A percentile compares a stretch with the other conserved stretches of the same genome.
Evolutionary conservation across 2,888 invertebrate genomes (phyloP).

Genomic region (Drosophila affinis): DNA sequence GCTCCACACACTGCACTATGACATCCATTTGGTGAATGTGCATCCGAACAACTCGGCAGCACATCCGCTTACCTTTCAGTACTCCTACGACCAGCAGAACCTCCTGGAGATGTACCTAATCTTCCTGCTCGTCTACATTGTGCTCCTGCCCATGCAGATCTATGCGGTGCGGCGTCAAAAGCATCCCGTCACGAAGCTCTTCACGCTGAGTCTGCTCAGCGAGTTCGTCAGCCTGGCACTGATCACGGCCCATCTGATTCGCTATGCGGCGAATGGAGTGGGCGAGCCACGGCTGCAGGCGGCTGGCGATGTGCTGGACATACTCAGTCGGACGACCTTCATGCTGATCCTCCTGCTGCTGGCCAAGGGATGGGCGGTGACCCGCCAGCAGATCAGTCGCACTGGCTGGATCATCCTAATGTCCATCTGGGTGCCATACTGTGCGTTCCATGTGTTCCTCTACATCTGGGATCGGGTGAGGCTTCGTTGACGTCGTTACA

Average conservation of each 20-base stretch:
- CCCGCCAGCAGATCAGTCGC: conserved; percentile 93
- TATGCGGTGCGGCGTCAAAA: conserved; percentile 95
- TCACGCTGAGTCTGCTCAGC: conserved; percentile 93
- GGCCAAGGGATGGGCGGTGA: conserved; percentile 99
- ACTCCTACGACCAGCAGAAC: conserved; percentile 97
- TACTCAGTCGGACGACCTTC: conserved; percentile 96
- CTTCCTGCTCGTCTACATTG: conserved; percentile 93
- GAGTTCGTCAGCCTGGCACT: conserved; percentile 94
- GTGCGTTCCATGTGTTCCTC: conserved; percentile 94
- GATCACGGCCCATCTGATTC: conserved; percentile 94
- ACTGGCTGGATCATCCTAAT: conserved; percentile 86
- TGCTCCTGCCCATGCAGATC: conserved; percentile 94
- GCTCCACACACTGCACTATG: conserved; percentile 88
- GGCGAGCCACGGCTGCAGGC: conserved; percentile 93
- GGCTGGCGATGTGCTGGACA: conserved; percentile 96
- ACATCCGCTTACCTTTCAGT: conserved; percentile 96
- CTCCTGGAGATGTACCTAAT: conserved; percentile 95
- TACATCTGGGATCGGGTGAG: conserved; percentile 98
- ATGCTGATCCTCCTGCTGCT: conserved; percentile 95
- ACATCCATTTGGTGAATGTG: conserved; percentile 98
- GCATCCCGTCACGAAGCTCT: conserved; percentile 95
- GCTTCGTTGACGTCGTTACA: neutral
- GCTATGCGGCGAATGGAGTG: conserved; percentile 95
- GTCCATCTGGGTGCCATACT: conserved; percentile 94
- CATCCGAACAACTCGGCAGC: conserved; percentile 93